Percentiles rank a stretch among this genome's conserved stretches.
These are phyloP conservation scores for Leptinotarsa tumamoca DNA, from an alignment of 2,888 invertebrate genomes.

Conservation along the genomic window DNA sequence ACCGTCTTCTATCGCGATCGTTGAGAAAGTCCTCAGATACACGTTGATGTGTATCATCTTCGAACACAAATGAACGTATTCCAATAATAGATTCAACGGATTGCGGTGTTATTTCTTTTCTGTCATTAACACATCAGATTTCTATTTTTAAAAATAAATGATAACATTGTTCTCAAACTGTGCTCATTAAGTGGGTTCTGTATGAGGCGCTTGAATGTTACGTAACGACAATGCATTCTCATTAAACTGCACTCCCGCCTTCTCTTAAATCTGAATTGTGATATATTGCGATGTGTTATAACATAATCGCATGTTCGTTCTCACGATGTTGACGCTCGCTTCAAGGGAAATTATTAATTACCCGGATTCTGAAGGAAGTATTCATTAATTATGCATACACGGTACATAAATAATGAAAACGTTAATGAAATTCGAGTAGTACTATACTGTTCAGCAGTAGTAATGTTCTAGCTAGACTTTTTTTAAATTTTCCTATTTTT, in stretches of 20 bases:
- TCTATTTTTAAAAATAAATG: too few relatives aligned
- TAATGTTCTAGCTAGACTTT: too few relatives aligned
- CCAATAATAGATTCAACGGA: too few relatives aligned
- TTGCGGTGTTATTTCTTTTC: too few relatives aligned
- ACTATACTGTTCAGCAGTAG: too few relatives aligned
- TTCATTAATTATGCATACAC: neutral
- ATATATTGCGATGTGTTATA: neutral
- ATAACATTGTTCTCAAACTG: neutral
- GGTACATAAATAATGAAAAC: neutral
- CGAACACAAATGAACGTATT: too few relatives aligned
- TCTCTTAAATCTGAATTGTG: neutral
- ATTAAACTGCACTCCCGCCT: neutral
- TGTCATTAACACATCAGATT: too few relatives aligned
- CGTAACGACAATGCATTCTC: slow-evolving; percentile 1
- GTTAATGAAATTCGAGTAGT: neutral
- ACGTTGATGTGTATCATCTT: too few relatives aligned
- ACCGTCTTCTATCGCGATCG: too few relatives aligned
- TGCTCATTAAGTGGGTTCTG: neutral
- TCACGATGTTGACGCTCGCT: neutral
- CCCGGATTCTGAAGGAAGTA: neutral
- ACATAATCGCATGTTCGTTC: neutral
- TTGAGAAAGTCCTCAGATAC: too few relatives aligned
- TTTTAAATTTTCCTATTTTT: too few relatives aligned
- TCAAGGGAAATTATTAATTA: slow-evolving; percentile 5
- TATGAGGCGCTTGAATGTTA: neutral